Base-by-base conservation (phyloP, 2,888 invertebrate species). In the Prostheceraeus crozeri region DNA sequence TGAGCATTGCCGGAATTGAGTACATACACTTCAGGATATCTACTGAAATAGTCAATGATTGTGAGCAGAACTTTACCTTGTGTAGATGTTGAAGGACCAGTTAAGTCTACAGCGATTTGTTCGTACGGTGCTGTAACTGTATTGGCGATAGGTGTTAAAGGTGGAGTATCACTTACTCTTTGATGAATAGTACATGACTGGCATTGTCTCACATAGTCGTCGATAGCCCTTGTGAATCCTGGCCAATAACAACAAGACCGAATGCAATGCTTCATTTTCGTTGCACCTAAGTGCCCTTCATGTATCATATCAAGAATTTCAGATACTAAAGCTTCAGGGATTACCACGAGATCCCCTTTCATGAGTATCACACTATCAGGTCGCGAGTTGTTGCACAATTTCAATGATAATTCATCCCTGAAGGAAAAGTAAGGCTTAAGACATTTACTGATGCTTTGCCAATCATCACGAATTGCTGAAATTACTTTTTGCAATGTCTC, bases 11-110 rank as follows among this genome's bases (percentile, higher is more conserved):
- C 48, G 28, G n/a, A 28, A 30, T 48, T 48, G 27, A 48, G 28
- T 25, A 48, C 48, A 21, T 28, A 48, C 48, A 30, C 48, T 48
- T 40, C 23, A 25, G 48, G 48, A 23, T 40, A 40, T 40, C 40
- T 14, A 40, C 40, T 40, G 19, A 40, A 40, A n/a, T 33, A 33
- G n/a, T 33, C 33, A n/a, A 33, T 33, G 33, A 33, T 33, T 11
- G 33, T 33, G 10, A 33, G n/a, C n/a, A 33, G 8, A 11, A 33
- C 33, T n/a, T 33, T 10, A 33, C 33, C 33, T 10, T 33, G 8
- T 33, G 33, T 33, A 33, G 33, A 11, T 10, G 10, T 33, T 11
- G 33, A 33, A 11, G 33, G 33, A 11, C 33, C 33, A 33, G 33
- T 33, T 10, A 33, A n/a, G n/a, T 33, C 33, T 11, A 33, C n/a